Base-by-base conservation (phyloP, 2,113 vertebrate genomes). In the Corvus hawaiiensis region DNA sequence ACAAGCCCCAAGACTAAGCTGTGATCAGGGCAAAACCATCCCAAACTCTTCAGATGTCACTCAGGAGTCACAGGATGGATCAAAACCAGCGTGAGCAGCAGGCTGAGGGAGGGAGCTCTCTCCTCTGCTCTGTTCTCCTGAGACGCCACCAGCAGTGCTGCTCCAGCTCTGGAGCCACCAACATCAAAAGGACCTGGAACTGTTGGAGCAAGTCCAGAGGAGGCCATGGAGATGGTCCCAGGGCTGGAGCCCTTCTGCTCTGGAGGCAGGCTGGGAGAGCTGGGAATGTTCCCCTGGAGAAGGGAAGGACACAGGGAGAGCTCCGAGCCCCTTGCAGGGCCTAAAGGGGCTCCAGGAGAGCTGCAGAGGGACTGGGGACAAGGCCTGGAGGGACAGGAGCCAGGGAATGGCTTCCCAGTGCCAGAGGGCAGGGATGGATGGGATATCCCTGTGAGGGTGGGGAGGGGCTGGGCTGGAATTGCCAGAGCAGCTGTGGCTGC, bases 401-500 rank as follows among this genome's bases (percentile, higher is more conserved):
- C 48, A 41, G n/a, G 56, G 56, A 87, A 78, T 48, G 56, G 39
- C 33, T 52, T 4, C 16, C 11, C 16, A 35, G 0, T 51, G 33
- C 8, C 33, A 46, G 39, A 54, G 26, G 24, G 26, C 4, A 46
- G 27, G 14, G 5, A 0, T 27, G 1, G 39, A 2, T 56, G 55
- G 56, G 28, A 55, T 1, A 7, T 15, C 4, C 2, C 37, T 54
- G 1, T 0, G 73, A 54, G 3, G 26, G 7, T 32, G 7, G 1
- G 0, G 14, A 68, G 7, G 21, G 0, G 0, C 6, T 77, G 33
- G 33, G 0, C 15, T 5, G 7, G 17, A 2, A 2, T 68, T 13
- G 0, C 27, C 46, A 87, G 39, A 46, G 15, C 0, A 33, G 28
- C 33, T 69, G 44, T 27, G 73, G 37, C 63, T 39, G 46, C 10